These are phyloP conservation scores for Arrhamphus sclerolepis DNA, from an alignment of 2,797 vertebrate species.

Conservation along the genomic window DNA sequence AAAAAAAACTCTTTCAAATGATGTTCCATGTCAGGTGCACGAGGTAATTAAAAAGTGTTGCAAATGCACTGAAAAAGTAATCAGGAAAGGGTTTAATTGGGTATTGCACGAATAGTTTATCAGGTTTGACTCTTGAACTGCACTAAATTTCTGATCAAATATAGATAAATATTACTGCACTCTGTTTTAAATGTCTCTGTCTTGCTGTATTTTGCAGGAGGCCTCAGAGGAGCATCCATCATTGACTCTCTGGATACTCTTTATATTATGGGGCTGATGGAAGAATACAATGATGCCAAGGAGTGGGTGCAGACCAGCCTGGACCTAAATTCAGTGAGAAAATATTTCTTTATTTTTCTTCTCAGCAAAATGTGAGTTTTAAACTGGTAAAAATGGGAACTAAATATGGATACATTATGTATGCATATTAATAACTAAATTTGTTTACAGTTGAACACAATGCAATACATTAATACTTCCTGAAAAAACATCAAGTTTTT, in stretches of 20 bases:
- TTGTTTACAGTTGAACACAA: too few species aligned
- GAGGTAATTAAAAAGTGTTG: neutral
- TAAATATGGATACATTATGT: too few species aligned
- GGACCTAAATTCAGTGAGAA: constrained; percentile 90
- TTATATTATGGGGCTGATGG: constrained; percentile 93
- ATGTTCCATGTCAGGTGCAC: neutral
- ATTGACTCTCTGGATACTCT: constrained; percentile 95
- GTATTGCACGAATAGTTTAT: too few species aligned
- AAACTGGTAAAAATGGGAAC: too few species aligned
- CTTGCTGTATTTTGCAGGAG: constrained; percentile 81
- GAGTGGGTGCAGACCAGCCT: constrained; percentile 92
- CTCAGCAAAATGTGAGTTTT: neutral
- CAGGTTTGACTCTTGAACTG: too few species aligned
- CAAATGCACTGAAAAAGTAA: neutral
- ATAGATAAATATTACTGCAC: too few species aligned
- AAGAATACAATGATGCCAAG: constrained; percentile 94
- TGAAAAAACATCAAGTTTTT: too few species aligned
- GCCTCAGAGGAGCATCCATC: constrained; percentile 92
- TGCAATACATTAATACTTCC: too few species aligned
- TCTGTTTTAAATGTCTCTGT: neutral
- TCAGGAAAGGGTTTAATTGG: neutral
- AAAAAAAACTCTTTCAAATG: neutral
- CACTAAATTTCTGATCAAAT: neutral
- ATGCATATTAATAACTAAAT: too few species aligned
- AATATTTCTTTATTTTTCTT: neutral